Percentiles rank a stretch among this genome's conserved stretches.
Evolutionary conservation across 2,797 vertebrate species (phyloP).

Genomic region (Myripristis murdjan): DNA sequence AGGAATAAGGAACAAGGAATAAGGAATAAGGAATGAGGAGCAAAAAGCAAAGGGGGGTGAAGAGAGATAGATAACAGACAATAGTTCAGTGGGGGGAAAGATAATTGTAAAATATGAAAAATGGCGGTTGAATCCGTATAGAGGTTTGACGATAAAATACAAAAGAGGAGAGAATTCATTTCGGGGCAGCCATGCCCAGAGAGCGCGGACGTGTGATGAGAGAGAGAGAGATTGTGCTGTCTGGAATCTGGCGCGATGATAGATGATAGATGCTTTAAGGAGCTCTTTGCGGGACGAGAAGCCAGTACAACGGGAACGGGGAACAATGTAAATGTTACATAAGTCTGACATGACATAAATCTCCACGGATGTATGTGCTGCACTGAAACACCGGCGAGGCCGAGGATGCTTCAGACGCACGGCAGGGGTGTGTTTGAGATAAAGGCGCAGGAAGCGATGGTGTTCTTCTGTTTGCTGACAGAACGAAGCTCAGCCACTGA

Average conservation of each 20-base stretch:
- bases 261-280: not conserved
- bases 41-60: too few relatives aligned
- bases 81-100: too few relatives aligned
- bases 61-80: too few relatives aligned
- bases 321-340: too few relatives aligned
- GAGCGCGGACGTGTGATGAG: not conserved
- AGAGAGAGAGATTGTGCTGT: not conserved
- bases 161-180: not conserved
- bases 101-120: too few relatives aligned
- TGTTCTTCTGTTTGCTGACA: conserved; percentile 44
- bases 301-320: not conserved
- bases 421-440: not conserved
- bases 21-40: too few relatives aligned
- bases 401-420: too few relatives aligned
- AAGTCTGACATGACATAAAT: too few relatives aligned
- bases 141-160: not conserved
- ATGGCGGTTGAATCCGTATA: too few relatives aligned
- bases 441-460: not conserved
- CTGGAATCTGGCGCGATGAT: not conserved
- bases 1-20: too few relatives aligned
- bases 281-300: not conserved
- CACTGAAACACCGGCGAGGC: too few relatives aligned
- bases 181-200: not conserved
- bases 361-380: too few relatives aligned
- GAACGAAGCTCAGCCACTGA: not conserved